phyloP scores from a whole-genome alignment of 2,888 invertebrate genomes.

The Euproctis similis region DNA sequence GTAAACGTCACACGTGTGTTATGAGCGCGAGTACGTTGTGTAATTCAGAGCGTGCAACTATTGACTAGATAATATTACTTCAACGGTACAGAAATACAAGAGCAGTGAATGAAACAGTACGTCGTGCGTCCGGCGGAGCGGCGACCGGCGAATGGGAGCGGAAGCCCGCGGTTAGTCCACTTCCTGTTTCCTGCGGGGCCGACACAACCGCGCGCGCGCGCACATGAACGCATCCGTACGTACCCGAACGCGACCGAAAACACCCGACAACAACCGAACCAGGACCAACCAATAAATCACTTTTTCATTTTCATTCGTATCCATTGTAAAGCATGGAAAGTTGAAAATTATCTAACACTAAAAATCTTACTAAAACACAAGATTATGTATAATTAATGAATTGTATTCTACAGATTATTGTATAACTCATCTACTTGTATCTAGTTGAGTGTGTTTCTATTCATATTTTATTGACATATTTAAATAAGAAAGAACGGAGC shows the following conservation, averaged over 20 bases:
- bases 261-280: conserved; percentile 13
- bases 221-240: conserved; percentile 49
- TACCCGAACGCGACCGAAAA: conserved; percentile 32
- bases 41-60: conserved; percentile 30
- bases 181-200: conserved; percentile 75
- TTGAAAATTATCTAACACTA: conserved; percentile 14
- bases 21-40: conserved; percentile 29
- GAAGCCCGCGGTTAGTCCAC: conserved; percentile 75
- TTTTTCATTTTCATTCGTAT: conserved; percentile 18
- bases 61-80: conserved; percentile 44
- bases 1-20: conserved; percentile 30
- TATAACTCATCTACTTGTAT: too few species aligned
- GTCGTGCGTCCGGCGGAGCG: conserved; percentile 49
- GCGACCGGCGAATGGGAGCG: conserved; percentile 68
- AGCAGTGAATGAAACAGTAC: conserved; percentile 64
- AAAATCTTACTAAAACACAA: conserved; percentile 8
- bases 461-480: conserved; percentile 2
- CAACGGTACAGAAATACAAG: conserved; percentile 51
- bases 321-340: conserved; percentile 11
- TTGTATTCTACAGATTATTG: conserved; percentile 18
- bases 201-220: conserved; percentile 58
- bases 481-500: conserved; percentile 2
- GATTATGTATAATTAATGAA: conserved; percentile 9
- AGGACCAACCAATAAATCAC: too few species aligned
- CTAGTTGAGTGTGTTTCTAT: conserved; percentile 10